Conservation (phyloP, 2,888 invertebrate genomes). For the Chrysomela aeneicollis region DNA sequence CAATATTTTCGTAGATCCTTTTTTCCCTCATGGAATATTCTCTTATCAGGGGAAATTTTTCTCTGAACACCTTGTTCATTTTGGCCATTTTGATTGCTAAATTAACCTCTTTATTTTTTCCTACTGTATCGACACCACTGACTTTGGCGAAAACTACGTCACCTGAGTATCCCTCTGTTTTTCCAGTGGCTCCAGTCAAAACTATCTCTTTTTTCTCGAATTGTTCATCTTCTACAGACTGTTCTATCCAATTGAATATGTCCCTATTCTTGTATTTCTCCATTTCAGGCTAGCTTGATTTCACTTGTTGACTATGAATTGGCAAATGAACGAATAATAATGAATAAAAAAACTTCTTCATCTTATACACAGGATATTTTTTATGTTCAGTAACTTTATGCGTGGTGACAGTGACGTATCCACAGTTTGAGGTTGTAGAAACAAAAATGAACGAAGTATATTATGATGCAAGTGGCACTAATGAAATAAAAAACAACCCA, state of each 20-base stretch:
- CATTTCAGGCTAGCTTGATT: no score
- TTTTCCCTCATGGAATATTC: constrained; percentile 29
- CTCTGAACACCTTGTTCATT: constrained; percentile 11
- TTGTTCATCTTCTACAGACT: not conserved
- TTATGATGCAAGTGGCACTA: no score
- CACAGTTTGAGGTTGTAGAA: no score
- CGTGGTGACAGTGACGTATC: no score
- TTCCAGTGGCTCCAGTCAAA: constrained; percentile 9
- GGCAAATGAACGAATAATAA: no score
- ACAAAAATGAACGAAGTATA: no score
- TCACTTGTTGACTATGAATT: no score
- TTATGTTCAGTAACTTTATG: no score
- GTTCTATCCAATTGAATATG: not conserved
- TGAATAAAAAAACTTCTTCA: no score
- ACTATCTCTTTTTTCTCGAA: not conserved
- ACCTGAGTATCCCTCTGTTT: constrained; percentile 34
- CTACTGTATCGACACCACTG: constrained; percentile 12
- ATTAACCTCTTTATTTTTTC: constrained; percentile 7
- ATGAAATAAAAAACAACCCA: no score
- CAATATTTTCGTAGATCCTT: constrained; percentile 25
- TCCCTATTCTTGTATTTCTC: not conserved
- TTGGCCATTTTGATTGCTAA: constrained; percentile 34
- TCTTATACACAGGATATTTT: no score
- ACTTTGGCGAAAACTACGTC: constrained; percentile 36
- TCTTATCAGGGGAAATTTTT: not conserved